Evolutionary conservation across 2,797 vertebrate species (phyloP), one percentile per base, ranked within the genome.

Genomic region (Pseudotriccus pelzelni): DNA sequence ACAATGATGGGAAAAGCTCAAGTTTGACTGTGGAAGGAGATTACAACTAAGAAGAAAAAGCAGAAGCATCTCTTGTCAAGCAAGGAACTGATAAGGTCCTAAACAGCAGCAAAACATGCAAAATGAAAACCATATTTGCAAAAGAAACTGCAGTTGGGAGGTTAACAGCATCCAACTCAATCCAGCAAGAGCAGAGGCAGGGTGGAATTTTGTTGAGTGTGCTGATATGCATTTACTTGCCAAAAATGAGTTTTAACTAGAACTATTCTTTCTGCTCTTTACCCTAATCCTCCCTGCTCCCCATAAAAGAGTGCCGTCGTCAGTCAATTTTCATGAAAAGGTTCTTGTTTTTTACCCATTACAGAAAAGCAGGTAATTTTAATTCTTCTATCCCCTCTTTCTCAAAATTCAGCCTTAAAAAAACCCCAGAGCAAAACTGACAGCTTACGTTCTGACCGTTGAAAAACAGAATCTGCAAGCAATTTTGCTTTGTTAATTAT

Each of bases 81-180:
- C 72, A 70, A 66, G 24, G 59, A 86, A 91, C 81, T 10, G 94
- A 94, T 94, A 89, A 94, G 56, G 46, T 47, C 64, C 58, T 37
- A 49, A 95, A 87, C 39, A 49, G 91, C 89, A 79, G 91, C 84
- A 84, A 84, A 91, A 84, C 30, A 72, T 0, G 27, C 23, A 46
- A 92, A 95, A 97, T 84, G 64, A 93, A 88, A 96, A 95, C 81
- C 85, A 72, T 84, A 93, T 95, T 95, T 93, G 39, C 76, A 50
- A 76, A 77, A 85, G 90, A 58, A 92, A 49, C n/a, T 78, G 83
- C 47, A 82, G 16, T 32, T 11, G 28, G 87, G 88, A 90, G 67
- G 64, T 58, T 79, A 81, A 91, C 0, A 3, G 83, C 78, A 30
- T 82, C 84, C 53, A 89, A 95, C 69, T 59, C 68, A 84, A 83